Percentiles rank a stretch among this genome's conserved stretches.
Evolutionary conservation across 2,888 invertebrate genomes (phyloP).

Genomic region (Drosophila kanekoi): DNA sequence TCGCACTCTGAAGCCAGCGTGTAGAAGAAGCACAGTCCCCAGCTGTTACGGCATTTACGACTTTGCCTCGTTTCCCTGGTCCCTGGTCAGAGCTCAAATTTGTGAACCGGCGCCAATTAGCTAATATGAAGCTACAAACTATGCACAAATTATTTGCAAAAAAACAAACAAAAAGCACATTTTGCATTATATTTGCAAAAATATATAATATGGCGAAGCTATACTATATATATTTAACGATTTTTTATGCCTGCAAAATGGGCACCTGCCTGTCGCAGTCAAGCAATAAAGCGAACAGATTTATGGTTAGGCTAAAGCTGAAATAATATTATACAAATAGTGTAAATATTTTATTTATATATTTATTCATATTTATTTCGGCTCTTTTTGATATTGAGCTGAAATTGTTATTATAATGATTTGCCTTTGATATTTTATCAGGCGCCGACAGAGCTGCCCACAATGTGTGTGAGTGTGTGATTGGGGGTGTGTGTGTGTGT

Average conservation of each 20-base stretch:
- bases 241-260: conserved; percentile 25
- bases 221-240: conserved; percentile 3
- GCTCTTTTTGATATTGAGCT: conserved; percentile 32
- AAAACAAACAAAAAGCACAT: background rate
- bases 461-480: conserved; percentile 9
- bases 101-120: conserved; percentile 39
- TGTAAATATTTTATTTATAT: background rate
- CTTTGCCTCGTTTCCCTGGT: no score
- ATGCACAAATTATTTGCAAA: conserved; percentile 34
- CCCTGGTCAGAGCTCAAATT: no score
- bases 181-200: conserved; percentile 5
- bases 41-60: no score
- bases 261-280: conserved; percentile 12
- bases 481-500: background rate
- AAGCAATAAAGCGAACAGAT: conserved; percentile 39
- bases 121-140: conserved; percentile 42
- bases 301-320: conserved; percentile 33
- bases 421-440: conserved; percentile 45
- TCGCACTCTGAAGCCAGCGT: no score
- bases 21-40: no score
- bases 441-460: conserved; percentile 21
- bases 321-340: conserved; percentile 10
- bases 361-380: conserved; percentile 25
- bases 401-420: conserved; percentile 38
- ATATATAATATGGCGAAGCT: conserved; percentile 5